Percentiles rank a stretch among this genome's conserved stretches.
Evolutionary conservation across 2,888 invertebrate species (phyloP).

Genomic region (Sarcophaga caerulescens): DNA sequence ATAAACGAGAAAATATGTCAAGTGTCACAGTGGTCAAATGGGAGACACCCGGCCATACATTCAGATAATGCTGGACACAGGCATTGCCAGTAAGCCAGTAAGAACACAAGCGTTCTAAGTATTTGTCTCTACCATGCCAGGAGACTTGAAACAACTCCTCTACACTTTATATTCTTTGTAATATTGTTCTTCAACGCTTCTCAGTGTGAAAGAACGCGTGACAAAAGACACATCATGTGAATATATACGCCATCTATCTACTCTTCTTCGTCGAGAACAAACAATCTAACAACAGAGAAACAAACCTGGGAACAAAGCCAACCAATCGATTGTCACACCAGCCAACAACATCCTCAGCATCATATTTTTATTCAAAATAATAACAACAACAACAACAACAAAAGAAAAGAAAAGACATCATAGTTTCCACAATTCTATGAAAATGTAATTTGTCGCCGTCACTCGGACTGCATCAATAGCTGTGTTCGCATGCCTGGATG

Average conservation of each 20-base stretch:
- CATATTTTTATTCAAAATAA: constrained; percentile 6
- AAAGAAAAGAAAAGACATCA: constrained; percentile 40
- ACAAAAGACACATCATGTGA: constrained; percentile 43
- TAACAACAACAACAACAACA: neutral
- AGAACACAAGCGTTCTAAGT: constrained; percentile 20
- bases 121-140: constrained; percentile 48
- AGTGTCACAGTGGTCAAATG: constrained; percentile 67
- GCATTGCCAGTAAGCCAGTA: constrained; percentile 44
- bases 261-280: constrained; percentile 25
- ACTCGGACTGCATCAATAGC: constrained; percentile 50
- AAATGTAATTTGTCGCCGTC: constrained; percentile 60
- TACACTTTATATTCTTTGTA: neutral
- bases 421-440: constrained; percentile 49
- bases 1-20: constrained; percentile 66
- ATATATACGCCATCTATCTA: neutral
- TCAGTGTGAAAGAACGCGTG: constrained; percentile 44
- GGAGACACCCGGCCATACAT: constrained; percentile 51
- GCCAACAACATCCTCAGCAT: constrained; percentile 20
- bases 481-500: constrained; percentile 21
- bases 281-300: constrained; percentile 3
- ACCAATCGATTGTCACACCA: constrained; percentile 19
- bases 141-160: neutral
- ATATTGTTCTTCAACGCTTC: neutral
- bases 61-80: constrained; percentile 61
- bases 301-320: neutral